phyloP scores from a whole-genome alignment of 2,888 invertebrate genomes.

The Sipha maydis region DNA sequence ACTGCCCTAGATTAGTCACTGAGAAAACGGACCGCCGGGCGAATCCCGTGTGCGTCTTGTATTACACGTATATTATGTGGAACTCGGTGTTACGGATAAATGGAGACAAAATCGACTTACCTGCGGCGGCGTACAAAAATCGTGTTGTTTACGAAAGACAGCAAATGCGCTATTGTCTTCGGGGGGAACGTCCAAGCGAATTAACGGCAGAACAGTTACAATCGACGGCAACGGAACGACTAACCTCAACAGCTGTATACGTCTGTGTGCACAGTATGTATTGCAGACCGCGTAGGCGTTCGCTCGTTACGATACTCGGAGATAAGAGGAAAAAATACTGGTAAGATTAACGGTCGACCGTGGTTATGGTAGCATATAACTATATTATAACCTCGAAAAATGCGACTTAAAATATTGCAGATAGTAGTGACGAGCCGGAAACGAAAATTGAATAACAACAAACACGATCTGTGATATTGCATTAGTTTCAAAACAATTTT shows the following conservation, averaged over 20 bases:
- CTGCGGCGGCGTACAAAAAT: not conserved
- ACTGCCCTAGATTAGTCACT: conserved; percentile 34
- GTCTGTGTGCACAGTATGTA: not conserved
- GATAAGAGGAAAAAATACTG: not conserved
- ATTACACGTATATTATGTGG: not conserved
- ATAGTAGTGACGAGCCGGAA: too few species aligned
- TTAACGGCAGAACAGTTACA: not conserved
- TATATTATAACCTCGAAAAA: too few species aligned
- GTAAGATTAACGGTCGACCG: not conserved
- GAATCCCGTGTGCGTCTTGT: too few species aligned
- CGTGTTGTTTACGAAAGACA: not conserved
- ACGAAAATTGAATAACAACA: too few species aligned
- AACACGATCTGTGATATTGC: too few species aligned
- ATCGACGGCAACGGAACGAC: not conserved
- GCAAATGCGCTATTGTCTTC: not conserved
- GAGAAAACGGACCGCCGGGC: not conserved
- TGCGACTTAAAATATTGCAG: not conserved
- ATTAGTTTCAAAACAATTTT: not conserved
- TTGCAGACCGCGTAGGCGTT: conserved; percentile 1
- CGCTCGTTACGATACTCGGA: not conserved
- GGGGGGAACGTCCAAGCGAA: not conserved
- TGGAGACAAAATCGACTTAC: not conserved
- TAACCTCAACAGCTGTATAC: not conserved
- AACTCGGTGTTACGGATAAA: not conserved
- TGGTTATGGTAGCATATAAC: not conserved